Percentiles rank a stretch among this genome's conserved stretches.
Conservation (phyloP, 1,140 invertebrate genomes). For the Aphaenogaster ashmeadi region DNA sequence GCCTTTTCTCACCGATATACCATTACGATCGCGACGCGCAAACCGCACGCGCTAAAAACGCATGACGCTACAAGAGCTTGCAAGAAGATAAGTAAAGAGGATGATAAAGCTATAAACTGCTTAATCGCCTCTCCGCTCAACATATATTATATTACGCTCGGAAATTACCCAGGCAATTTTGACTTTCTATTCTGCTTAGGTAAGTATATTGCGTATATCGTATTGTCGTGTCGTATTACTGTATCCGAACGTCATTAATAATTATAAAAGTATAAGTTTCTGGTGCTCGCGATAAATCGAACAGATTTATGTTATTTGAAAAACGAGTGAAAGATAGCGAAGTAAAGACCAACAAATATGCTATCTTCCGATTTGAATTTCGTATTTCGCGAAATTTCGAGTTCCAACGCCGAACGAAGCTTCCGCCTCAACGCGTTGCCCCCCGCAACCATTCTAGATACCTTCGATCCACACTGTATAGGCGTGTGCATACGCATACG, state of each 20-base stretch:
- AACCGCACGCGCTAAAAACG: not conserved
- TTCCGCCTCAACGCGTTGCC: not conserved
- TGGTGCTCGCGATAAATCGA: not conserved
- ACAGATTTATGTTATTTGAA: not conserved
- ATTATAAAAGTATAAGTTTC: slow-evolving; percentile 1
- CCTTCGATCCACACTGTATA: slow-evolving; percentile 46
- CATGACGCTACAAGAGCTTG: not conserved
- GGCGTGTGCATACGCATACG: not conserved
- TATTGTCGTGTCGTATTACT: not conserved
- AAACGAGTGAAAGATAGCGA: not conserved
- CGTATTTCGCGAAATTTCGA: not conserved
- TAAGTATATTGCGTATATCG: not conserved
- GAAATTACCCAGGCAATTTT: not conserved
- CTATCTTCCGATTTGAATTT: slow-evolving; percentile 4
- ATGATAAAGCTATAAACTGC: not conserved
- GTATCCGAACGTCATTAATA: not conserved
- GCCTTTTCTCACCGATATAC: not conserved
- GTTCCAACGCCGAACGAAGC: not conserved
- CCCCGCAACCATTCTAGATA: slow-evolving; percentile 21
- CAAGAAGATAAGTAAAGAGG: not conserved
- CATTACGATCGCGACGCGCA: not conserved
- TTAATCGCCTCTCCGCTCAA: not conserved
- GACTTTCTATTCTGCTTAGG: too few relatives aligned
- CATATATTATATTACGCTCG: not conserved
- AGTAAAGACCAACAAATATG: too few relatives aligned